Evolutionary conservation across 2,888 invertebrate genomes (phyloP).

Genomic region (Heliconius hortense): DNA sequence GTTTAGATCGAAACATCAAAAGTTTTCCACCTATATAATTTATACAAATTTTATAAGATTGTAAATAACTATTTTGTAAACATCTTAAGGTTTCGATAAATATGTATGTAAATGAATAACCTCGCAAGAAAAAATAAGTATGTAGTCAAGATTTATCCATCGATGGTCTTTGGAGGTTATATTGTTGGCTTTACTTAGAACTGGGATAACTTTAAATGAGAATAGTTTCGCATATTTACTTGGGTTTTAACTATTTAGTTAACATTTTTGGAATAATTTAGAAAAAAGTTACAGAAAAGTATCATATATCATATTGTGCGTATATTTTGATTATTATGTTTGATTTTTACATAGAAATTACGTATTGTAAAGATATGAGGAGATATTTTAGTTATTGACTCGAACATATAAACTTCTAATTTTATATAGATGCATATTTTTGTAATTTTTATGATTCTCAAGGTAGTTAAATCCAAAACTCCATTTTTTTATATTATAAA

Average conservation of each 20-base stretch:
- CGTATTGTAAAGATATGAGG: no score
- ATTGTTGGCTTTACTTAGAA: not conserved
- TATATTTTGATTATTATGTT: not conserved
- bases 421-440: no score
- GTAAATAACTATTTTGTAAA: constrained; percentile 14
- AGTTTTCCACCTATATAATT: not conserved
- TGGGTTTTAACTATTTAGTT: not conserved
- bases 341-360: no score
- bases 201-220: constrained; percentile 6
- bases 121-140: constrained; percentile 5
- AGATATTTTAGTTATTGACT: no score
- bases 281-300: not conserved
- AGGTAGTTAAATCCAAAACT: no score
- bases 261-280: not conserved
- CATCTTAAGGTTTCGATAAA: constrained; percentile 9
- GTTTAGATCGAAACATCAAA: not conserved
- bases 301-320: not conserved
- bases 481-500: no score
- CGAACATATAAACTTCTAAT: no score
- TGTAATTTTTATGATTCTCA: no score
- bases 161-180: constrained; percentile 20
- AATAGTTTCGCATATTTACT: constrained; percentile 3
- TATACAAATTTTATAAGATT: constrained; percentile 7
- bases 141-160: constrained; percentile 12
- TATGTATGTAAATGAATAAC: constrained; percentile 23